A percentile compares a stretch with the other conserved stretches of the same genome.
Evolutionary conservation across 2,113 vertebrate genomes (phyloP).

Genomic region (Cettia cetti): DNA sequence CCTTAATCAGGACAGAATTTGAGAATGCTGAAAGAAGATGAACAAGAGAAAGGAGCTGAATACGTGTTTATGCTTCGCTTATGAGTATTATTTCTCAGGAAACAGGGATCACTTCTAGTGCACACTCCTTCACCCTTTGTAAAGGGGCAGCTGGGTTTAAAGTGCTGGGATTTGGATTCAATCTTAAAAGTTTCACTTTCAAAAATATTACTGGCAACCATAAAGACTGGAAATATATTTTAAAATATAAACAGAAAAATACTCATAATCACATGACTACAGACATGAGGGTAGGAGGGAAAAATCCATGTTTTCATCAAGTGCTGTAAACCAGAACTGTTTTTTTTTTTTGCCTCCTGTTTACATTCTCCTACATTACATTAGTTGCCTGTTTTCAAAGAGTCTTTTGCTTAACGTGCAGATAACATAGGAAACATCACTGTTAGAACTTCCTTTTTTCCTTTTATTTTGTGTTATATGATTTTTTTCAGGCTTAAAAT

Average conservation of each 20-base stretch:
- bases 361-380: rapidly evolving
- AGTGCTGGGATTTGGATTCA: not conserved
- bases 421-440: not conserved
- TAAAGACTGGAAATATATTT: not conserved
- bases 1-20: not conserved
- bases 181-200: not conserved
- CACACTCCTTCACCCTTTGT: not conserved
- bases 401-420: not conserved
- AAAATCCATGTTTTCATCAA: not conserved
- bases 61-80: not conserved
- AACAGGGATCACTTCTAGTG: not conserved
- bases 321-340: not conserved
- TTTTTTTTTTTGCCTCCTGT: not conserved
- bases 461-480: not conserved
- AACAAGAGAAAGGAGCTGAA: not conserved
- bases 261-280: not conserved
- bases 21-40: not conserved
- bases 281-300: not conserved
- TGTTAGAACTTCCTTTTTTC: not conserved
- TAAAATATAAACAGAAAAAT: not conserved
- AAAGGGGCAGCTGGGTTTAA: not conserved
- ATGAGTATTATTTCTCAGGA: not conserved
- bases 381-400: not conserved
- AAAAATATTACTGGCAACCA: not conserved
- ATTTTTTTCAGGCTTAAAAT: not conserved